These are phyloP conservation scores for Aix galericulata DNA, from an alignment of 2,113 vertebrate genomes.

Conservation along the genomic window DNA sequence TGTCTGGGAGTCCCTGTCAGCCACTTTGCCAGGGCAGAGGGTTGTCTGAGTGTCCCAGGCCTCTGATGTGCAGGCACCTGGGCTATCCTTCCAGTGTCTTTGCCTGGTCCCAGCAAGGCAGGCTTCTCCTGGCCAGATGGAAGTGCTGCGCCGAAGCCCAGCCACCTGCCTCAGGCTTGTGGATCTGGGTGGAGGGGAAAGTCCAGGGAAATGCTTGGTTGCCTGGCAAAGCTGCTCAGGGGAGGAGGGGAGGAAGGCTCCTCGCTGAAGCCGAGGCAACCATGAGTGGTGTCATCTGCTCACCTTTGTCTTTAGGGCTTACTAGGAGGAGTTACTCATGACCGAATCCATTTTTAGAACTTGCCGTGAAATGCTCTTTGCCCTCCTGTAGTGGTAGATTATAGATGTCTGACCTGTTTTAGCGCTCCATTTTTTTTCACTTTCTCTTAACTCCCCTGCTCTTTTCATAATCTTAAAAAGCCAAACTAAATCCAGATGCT, in stretches of 20 bases:
- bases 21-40: neutral
- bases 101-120: neutral
- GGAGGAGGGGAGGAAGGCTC: neutral
- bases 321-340: neutral
- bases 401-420: neutral
- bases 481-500: neutral
- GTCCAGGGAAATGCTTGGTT: neutral
- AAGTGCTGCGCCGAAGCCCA: neutral
- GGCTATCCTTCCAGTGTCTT: rapidly evolving
- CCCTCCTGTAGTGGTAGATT: neutral
- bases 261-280: neutral
- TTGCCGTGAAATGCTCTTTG: constrained; percentile 17
- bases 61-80: rapidly evolving
- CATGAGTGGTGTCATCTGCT: neutral
- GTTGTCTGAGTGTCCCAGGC: rapidly evolving
- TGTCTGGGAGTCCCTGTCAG: rapidly evolving
- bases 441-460: constrained; percentile 26
- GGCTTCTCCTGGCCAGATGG: neutral
- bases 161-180: neutral
- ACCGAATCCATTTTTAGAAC: neutral
- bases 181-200: neutral
- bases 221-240: neutral
- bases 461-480: constrained; percentile 36
- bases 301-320: neutral
- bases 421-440: neutral